Evolutionary conservation across 2,888 invertebrate species (phyloP).

Genomic region (Mesochorus sp.): DNA sequence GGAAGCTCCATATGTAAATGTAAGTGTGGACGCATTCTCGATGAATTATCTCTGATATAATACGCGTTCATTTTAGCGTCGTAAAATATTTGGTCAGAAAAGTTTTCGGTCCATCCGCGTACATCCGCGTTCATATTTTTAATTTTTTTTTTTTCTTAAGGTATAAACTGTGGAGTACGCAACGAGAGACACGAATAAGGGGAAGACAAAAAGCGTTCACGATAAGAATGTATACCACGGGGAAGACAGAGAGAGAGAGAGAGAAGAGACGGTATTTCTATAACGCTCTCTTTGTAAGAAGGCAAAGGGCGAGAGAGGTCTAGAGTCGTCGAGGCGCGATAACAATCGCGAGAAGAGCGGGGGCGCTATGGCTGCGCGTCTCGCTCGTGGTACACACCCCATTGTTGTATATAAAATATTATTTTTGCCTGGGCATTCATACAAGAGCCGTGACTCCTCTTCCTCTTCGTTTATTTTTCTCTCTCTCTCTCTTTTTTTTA

Average conservation of each 20-base stretch:
- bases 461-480: constrained; percentile 16
- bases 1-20: too few species aligned
- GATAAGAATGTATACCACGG: constrained; percentile 49
- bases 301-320: constrained; percentile 58
- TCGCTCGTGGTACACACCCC: constrained; percentile 59
- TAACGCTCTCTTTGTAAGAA: constrained; percentile 58
- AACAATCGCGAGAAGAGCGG: constrained; percentile 73
- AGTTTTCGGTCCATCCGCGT: constrained; percentile 49
- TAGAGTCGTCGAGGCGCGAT: constrained; percentile 68
- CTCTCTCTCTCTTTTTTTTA: constrained; percentile 43
- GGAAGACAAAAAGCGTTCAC: constrained; percentile 14
- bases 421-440: constrained; percentile 77
- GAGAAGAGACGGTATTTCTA: constrained; percentile 48
- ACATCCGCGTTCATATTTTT: constrained; percentile 22
- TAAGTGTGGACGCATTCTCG: not conserved
- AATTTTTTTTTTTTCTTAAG: not conserved
- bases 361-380: constrained; percentile 60
- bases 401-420: constrained; percentile 79
- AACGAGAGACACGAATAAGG: constrained; percentile 47
- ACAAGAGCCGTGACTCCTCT: constrained; percentile 54
- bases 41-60: constrained; percentile 18
- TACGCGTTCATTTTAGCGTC: constrained; percentile 34
- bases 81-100: constrained; percentile 48
- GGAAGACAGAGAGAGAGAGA: not conserved
- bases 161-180: not conserved